A percentile compares a stretch with the other conserved stretches of the same genome.
phyloP scores from a whole-genome alignment of 2,113 vertebrate genomes.

The Boulengeromyrus knoepffleri region DNA sequence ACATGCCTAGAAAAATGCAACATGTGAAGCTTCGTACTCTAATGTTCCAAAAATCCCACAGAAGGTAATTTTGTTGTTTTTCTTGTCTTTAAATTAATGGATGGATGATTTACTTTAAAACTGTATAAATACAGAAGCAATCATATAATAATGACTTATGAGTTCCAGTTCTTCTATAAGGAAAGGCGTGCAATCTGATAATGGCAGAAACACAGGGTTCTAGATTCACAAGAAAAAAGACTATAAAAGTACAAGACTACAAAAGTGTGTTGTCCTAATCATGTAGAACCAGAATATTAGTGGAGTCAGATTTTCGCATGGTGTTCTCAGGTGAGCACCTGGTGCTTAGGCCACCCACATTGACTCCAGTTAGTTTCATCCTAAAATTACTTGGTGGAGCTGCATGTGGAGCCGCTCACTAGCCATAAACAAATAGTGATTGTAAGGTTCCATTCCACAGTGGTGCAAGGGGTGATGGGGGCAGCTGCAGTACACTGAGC shows the following conservation, averaged over 20 bases:
- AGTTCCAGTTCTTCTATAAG: not conserved
- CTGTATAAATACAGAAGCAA: not conserved
- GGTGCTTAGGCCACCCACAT: not conserved
- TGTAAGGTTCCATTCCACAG: not conserved
- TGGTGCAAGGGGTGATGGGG: not conserved
- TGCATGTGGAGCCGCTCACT: not conserved
- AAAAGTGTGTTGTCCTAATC: not conserved
- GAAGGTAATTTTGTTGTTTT: not conserved
- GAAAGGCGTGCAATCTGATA: not conserved
- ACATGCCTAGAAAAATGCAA: not conserved
- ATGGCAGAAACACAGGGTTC: not conserved
- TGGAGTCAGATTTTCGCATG: not conserved
- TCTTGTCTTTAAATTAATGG: not conserved
- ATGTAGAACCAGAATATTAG: not conserved
- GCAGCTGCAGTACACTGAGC: not conserved
- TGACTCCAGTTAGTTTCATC: not conserved
- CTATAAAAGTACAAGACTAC: not conserved
- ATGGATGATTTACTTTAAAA: not conserved
- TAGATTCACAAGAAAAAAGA: not conserved
- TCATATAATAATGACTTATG: not conserved
- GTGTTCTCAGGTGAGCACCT: not conserved
- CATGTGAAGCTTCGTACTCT: not conserved
- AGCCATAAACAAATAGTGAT: constrained; percentile 9
- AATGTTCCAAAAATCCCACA: not conserved
- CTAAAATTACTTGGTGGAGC: not conserved